Conservation (phyloP, 2,797 vertebrate genomes). For the Xenopus petersii region DNA sequence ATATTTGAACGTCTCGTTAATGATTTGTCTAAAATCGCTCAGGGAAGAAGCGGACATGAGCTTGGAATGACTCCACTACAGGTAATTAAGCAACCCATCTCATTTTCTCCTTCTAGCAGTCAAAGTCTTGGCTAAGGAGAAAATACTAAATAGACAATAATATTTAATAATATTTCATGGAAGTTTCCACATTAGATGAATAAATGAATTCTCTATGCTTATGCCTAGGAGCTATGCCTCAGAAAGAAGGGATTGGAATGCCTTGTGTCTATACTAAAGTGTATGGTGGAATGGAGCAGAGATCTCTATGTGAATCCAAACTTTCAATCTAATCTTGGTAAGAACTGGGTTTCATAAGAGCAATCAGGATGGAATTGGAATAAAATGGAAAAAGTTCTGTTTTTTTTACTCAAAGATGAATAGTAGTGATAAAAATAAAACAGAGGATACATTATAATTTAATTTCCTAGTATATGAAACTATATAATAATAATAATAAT, state of each 20-base stretch:
- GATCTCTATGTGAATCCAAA: slow-evolving; percentile 97
- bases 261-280: slow-evolving; percentile 94
- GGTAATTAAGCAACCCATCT: slow-evolving; percentile 57
- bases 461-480: too few species aligned
- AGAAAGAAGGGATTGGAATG: slow-evolving; percentile 97
- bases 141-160: too few species aligned
- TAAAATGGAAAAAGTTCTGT: too few species aligned
- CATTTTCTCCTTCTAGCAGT: too few species aligned
- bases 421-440: too few species aligned
- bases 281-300: slow-evolving; percentile 98
- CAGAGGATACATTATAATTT: too few species aligned
- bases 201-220: background rate
- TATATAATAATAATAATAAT: too few species aligned
- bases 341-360: slow-evolving; percentile 52
- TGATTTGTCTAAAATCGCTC: slow-evolving; percentile 95
- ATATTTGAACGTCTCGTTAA: slow-evolving; percentile 96
- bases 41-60: slow-evolving; percentile 93
- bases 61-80: slow-evolving; percentile 88
- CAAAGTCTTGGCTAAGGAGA: too few species aligned
- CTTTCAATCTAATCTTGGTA: slow-evolving; percentile 88
- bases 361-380: too few species aligned
- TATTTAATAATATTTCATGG: too few species aligned
- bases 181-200: too few species aligned
- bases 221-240: slow-evolving; percentile 85
- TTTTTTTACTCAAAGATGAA: too few species aligned